Conservation (phyloP, 2,888 invertebrate species). For the Oeneis ivallda region DNA sequence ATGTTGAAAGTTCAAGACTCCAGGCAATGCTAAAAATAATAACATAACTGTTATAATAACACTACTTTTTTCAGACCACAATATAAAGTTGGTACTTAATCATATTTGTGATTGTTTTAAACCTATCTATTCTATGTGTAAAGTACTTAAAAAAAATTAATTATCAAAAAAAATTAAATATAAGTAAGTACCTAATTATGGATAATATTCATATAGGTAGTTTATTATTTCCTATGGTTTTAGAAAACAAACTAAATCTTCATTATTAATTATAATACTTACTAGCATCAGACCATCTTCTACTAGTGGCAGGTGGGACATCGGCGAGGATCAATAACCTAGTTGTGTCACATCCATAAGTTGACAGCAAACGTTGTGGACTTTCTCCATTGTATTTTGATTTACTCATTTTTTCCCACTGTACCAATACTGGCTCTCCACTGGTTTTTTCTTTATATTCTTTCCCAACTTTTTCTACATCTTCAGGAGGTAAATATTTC, state of each 20-base stretch:
- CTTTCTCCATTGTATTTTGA: slow-evolving; percentile 98
- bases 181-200: too few relatives aligned
- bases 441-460: slow-evolving; percentile 83
- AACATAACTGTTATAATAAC: not conserved
- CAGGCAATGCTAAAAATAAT: slow-evolving; percentile 86
- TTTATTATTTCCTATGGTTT: too few relatives aligned
- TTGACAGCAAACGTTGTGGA: slow-evolving; percentile 89
- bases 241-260: too few relatives aligned
- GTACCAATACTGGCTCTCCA: slow-evolving; percentile 84
- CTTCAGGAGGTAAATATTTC: slow-evolving; percentile 86
- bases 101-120: too few relatives aligned
- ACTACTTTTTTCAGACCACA: too few relatives aligned
- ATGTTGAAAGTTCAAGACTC: slow-evolving; percentile 93
- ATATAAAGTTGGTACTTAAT: too few relatives aligned
- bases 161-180: too few relatives aligned
- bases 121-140: too few relatives aligned
- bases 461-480: slow-evolving; percentile 83
- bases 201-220: too few relatives aligned
- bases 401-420: slow-evolving; percentile 99
- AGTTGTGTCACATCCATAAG: slow-evolving; percentile 95
- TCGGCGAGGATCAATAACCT: slow-evolving; percentile 93
- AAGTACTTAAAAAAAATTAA: too few relatives aligned
- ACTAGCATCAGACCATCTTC: slow-evolving; percentile 95
- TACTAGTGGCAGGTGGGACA: slow-evolving; percentile 93
- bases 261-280: slow-evolving; percentile 50